These are phyloP conservation scores for Poecile montanus DNA, from an alignment of 2,797 vertebrate species.

Conservation along the genomic window DNA sequence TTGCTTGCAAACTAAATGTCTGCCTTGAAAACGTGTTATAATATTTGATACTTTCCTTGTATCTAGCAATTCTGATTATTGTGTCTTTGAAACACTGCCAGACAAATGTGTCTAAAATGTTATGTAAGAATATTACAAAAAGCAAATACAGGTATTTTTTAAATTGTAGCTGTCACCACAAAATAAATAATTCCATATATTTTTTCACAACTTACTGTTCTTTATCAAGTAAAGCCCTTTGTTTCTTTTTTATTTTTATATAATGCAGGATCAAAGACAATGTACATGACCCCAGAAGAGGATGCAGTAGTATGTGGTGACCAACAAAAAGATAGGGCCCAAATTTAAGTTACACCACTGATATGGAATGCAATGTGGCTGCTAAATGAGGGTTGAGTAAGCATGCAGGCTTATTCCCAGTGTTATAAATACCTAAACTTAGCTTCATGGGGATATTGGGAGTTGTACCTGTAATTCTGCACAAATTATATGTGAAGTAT, in stretches of 20 bases:
- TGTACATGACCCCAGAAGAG: not conserved
- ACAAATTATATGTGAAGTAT: not conserved
- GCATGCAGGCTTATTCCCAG: not conserved
- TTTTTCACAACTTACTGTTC: not conserved
- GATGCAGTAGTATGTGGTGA: not conserved
- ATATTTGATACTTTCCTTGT: not conserved
- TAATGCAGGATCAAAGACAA: not conserved
- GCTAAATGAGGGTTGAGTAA: not conserved
- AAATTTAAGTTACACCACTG: not conserved
- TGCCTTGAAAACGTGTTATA: not conserved
- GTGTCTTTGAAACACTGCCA: not conserved
- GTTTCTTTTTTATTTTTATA: not conserved
- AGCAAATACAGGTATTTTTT: not conserved
- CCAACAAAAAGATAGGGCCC: not conserved
- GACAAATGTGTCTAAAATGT: not conserved
- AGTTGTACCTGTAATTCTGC: not conserved
- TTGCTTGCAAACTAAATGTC: not conserved
- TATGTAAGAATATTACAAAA: not conserved
- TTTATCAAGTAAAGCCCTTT: not conserved
- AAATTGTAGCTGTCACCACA: not conserved
- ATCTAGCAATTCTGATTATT: constrained; percentile 12
- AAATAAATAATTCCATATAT: not conserved
- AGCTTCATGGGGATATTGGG: not conserved
- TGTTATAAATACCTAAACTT: not conserved
- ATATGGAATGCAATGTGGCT: not conserved